Conservation (phyloP, 2,888 invertebrate species). For the Pheosia tremula region DNA sequence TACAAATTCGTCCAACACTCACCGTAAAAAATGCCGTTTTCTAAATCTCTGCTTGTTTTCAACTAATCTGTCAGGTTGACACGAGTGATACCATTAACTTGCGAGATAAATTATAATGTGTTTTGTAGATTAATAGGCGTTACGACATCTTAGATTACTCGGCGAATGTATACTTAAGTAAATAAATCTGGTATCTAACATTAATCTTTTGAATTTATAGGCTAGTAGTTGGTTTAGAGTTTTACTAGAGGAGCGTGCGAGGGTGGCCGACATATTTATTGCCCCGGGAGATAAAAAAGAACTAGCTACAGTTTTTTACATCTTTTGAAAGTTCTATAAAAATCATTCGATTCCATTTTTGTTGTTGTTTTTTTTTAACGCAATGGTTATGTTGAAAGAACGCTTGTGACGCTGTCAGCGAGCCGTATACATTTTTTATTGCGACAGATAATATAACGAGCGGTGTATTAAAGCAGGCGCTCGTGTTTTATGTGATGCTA, state of each 20-base stretch:
- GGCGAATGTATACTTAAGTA: constrained; percentile 69
- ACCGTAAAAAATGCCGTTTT: constrained; percentile 21
- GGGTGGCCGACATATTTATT: constrained; percentile 76
- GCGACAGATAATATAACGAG: constrained; percentile 20
- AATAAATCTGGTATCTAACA: constrained; percentile 75
- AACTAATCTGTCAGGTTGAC: constrained; percentile 51
- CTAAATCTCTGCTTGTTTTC: constrained; percentile 33
- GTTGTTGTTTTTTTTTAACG: constrained; percentile 47
- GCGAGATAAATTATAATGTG: constrained; percentile 57
- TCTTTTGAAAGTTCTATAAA: constrained; percentile 59
- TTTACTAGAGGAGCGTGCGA: constrained; percentile 58
- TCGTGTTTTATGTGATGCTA: constrained; percentile 37
- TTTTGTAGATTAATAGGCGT: constrained; percentile 71
- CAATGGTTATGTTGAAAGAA: constrained; percentile 59
- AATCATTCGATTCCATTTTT: constrained; percentile 47
- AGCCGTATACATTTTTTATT: constrained; percentile 43
- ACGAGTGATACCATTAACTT: constrained; percentile 55
- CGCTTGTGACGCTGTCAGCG: constrained; percentile 60
- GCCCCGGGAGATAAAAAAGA: constrained; percentile 67
- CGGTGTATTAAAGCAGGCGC: constrained; percentile 25
- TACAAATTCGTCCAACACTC: constrained; percentile 26
- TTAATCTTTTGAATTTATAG: constrained; percentile 79
- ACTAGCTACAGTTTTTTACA: constrained; percentile 56
- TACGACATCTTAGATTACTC: constrained; percentile 74
- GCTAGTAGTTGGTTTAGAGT: constrained; percentile 61